phyloP scores from a whole-genome alignment of 2,888 invertebrate genomes.

The Drosophila sordidapex region DNA sequence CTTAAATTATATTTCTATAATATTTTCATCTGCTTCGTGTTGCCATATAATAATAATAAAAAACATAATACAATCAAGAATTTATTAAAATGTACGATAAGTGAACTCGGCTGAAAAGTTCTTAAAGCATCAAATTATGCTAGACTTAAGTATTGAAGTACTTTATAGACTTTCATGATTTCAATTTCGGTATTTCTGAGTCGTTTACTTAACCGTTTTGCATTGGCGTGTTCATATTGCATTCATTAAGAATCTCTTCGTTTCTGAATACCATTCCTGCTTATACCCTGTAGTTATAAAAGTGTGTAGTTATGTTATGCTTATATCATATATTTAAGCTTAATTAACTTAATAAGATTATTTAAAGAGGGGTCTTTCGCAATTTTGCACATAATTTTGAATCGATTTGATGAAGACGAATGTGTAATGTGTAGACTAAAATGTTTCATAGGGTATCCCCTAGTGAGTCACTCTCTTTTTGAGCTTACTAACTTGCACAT shows the following conservation, averaged over 20 bases:
- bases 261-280: slow-evolving; percentile 9
- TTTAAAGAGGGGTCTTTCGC: not conserved
- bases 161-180: not conserved
- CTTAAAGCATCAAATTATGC: not conserved
- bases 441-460: not conserved
- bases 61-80: not conserved
- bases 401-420: not conserved
- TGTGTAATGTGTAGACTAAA: not conserved
- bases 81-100: not conserved
- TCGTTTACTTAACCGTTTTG: not conserved
- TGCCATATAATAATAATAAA: not conserved
- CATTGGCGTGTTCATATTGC: slow-evolving; percentile 1
- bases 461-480: not conserved
- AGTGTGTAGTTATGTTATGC: not conserved
- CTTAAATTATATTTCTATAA: not conserved
- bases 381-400: not conserved
- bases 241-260: slow-evolving; percentile 16
- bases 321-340: too few relatives aligned
- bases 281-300: slow-evolving; percentile 6
- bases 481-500: not conserved
- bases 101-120: not conserved
- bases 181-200: slow-evolving; percentile 24
- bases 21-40: not conserved
- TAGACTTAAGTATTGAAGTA: not conserved
- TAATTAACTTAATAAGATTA: not conserved